Evolutionary conservation across 2,113 vertebrate genomes (phyloP), one percentile per base, ranked within the genome.

Genomic region (Telmatochromis sp.): DNA sequence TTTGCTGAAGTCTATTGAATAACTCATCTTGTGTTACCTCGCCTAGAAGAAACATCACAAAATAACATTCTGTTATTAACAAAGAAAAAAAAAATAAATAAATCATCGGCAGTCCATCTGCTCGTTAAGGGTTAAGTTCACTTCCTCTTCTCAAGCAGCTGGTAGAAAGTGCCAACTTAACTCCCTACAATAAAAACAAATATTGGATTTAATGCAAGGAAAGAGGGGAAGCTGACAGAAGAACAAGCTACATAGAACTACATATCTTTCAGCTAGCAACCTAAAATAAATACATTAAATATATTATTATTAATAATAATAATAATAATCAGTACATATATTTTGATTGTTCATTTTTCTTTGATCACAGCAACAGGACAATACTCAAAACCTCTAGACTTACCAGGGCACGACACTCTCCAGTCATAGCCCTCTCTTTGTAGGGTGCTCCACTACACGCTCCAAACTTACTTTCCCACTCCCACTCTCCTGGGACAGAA

Each of bases 11-110:
- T 95, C 98, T 97, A 96, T 96, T 98, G 84, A 98, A 96, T 92
- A 99, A 96, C 90, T 99, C 99, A 92, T 99, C 98, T 92, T 98
- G 97, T 37, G 99, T 99, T 94, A 97, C 98, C 96, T 99, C 98
- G 89, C 99, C 99, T 99, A 87, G 81, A 92, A 90, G 45, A 90
- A 10, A 94, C 93, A 96, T 65, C 33, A 86, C 11, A 81, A 89
- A 58, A 91, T 6, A 55, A 89, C 4, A 14, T 7, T 81, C 10
- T 13, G 9, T 80, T 86, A 75, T 37, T 71, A 40, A 78, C 47
- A 65, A 31, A 31, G 4, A 78, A 80, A 37, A n/a, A 60, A 58
- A 1, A 4, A 58, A 58, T 15, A 9, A 58, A 14, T 10, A 4
- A 15, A 2, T 6, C 35, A 35, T 54, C n/a, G 2, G 7, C 13